Evolutionary conservation across 1,140 invertebrate species (phyloP).

Genomic region (Drosophila neocordata): DNA sequence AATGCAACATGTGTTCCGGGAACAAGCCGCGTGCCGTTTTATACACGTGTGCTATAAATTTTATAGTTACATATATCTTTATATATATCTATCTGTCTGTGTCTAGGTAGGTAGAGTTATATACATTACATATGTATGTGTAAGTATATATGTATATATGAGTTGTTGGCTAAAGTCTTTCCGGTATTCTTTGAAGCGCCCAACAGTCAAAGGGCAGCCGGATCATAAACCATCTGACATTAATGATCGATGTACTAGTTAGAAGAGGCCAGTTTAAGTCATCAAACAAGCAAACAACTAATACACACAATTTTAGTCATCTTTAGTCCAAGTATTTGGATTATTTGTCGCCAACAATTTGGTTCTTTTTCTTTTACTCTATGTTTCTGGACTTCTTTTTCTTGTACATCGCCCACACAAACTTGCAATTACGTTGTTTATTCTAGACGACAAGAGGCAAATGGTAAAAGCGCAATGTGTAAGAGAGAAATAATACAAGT

Average conservation of each 20-base stretch:
- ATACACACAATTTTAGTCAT: conserved; percentile 6
- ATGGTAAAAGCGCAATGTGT: conserved; percentile 52
- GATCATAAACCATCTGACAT: conserved; percentile 76
- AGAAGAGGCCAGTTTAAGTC: conserved; percentile 26
- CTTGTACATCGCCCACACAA: conserved; percentile 72
- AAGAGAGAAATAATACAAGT: conserved; percentile 42
- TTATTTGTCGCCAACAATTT: conserved; percentile 69
- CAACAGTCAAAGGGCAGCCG: conserved; percentile 68
- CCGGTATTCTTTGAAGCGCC: conserved; percentile 66
- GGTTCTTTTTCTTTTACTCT: neutral
- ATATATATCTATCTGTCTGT: conserved; percentile 40
- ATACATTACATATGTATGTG: neutral
- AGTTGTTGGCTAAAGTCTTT: conserved; percentile 51
- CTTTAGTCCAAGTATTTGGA: conserved; percentile 45
- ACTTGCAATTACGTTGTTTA: conserved; percentile 79
- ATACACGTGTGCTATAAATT: conserved; percentile 76
- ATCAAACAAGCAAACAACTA: conserved; percentile 6
- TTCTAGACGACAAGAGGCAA: conserved; percentile 72
- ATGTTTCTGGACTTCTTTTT: conserved; percentile 27
- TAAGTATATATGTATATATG: conserved; percentile 41
- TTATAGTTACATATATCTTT: conserved; percentile 66
- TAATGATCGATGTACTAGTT: conserved; percentile 54
- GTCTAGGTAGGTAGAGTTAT: conserved; percentile 4
- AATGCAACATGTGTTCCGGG: conserved; percentile 70
- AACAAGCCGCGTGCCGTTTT: conserved; percentile 65